These are phyloP conservation scores for Perca flavescens DNA, from an alignment of 2,113 vertebrate genomes.

Conservation along the genomic window DNA sequence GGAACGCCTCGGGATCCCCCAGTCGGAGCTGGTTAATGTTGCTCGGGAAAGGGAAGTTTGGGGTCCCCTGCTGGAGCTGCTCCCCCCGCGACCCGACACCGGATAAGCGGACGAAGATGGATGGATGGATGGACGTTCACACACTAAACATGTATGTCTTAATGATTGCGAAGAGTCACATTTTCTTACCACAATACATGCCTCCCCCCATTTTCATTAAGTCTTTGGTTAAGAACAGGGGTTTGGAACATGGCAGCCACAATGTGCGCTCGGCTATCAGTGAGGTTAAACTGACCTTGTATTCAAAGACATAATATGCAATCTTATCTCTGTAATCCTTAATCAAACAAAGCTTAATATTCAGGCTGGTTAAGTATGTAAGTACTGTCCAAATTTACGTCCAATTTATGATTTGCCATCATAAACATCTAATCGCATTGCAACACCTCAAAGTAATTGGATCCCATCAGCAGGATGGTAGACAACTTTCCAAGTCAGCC, in stretches of 20 bases:
- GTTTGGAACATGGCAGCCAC: conserved; percentile 13
- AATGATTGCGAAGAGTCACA: not conserved
- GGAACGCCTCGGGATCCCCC: no score
- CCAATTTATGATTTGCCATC: not conserved
- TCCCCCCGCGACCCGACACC: no score
- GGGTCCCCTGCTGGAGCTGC: no score
- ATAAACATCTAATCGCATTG: conserved; percentile 5
- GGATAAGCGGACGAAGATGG: no score
- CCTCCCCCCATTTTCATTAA: not conserved
- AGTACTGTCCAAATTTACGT: not conserved
- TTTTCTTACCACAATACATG: conserved; percentile 12
- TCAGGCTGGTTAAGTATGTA: not conserved
- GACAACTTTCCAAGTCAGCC: conserved; percentile 39
- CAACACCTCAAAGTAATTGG: conserved; percentile 49
- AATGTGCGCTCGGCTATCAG: conserved; percentile 17
- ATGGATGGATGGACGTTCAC: not conserved
- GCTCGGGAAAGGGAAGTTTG: no score
- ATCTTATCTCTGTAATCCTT: not conserved
- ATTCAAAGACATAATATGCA: conserved; percentile 9
- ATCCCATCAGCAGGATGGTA: conserved; percentile 28
- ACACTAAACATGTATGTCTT: not conserved
- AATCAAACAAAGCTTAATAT: not conserved
- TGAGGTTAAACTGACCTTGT: conserved; percentile 33
- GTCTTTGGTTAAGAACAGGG: not conserved
- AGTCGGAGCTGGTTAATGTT: no score